Base-by-base conservation (phyloP, 1,140 invertebrate species). In the Drosophila teissieri region DNA sequence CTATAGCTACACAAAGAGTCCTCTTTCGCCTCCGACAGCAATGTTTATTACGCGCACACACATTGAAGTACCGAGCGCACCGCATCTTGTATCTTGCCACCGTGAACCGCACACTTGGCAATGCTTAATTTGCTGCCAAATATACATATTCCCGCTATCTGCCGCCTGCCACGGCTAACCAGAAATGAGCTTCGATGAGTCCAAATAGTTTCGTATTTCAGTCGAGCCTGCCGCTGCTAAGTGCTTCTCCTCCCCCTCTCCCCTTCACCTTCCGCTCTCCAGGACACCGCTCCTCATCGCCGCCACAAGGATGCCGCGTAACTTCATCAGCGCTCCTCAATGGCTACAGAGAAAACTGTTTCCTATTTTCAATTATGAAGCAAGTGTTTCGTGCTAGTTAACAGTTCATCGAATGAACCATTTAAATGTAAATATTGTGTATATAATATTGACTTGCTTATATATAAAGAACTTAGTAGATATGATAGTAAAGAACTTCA, bases 201-300 rank as follows among this genome's bases (percentile, higher is more conserved):
- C 69, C 48, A 67, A 68, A 80, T 80, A 80, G 67, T 68, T 80
- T 75, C 45, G 72, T 42, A 55, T 80, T 75, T 65, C 57, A 63
- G 45, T 19, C 17, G 56, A 52, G 36, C 46, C 64, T 62, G 31
- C 22, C 45, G 46, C 64, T 44, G 46, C 31, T 70, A 76, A 76
- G 73, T 76, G 74, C 64, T 70, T 31, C 67, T 68, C 42, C 17
- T 31, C 2, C 31, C 19, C 31, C 36, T 24, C 10, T 0, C 31
- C 19, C 31, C 36, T 24, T 56, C 40, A 12, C 12, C 10, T 7
- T n/a, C 22, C n/a, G 12, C 39, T 31, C 15, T 31, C 4, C 46
- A 15, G 4, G 8, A 6, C 31, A 8, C 46, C 14, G 8, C 22
- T 34, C 1, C 52, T 6, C 0, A 0, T 27, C 15, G 22, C 22